Evolutionary conservation across 2,797 vertebrate species (phyloP).

Genomic region (Gadopsis marmoratus): DNA sequence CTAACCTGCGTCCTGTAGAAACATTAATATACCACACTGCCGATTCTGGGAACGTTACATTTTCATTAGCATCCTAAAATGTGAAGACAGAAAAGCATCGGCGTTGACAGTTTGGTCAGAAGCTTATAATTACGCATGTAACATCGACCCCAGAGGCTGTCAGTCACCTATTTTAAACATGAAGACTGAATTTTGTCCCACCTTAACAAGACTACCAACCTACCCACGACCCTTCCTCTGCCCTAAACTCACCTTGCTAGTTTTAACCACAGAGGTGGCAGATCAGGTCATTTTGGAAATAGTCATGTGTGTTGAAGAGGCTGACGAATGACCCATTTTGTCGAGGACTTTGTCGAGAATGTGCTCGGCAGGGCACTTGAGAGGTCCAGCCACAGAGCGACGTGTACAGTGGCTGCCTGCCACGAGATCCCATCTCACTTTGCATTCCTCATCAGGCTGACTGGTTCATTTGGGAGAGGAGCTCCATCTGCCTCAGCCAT

Average conservation of each 20-base stretch:
- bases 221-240: not conserved
- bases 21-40: not conserved
- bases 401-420: constrained; percentile 14
- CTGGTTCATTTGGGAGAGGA: constrained; percentile 58
- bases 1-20: not conserved
- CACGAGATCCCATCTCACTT: constrained; percentile 42
- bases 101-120: not conserved
- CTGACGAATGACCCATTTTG: constrained; percentile 3
- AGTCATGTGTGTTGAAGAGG: not conserved
- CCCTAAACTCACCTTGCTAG: not conserved
- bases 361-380: constrained; percentile 9
- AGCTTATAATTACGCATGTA: not conserved
- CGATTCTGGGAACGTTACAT: not conserved
- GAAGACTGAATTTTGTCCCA: not conserved
- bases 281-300: not conserved
- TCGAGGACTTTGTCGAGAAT: constrained; percentile 6
- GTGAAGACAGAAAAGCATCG: not conserved
- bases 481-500: constrained; percentile 60
- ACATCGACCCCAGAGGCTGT: not conserved
- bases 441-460: constrained; percentile 57
- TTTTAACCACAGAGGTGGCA: not conserved
- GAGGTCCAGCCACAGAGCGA: constrained; percentile 20
- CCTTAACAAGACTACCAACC: not conserved
- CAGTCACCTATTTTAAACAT: not conserved
- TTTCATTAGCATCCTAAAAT: not conserved